Conservation (phyloP, 37 sponge, comb jelly and placozoan genomes). For the Theonella swinhoei region DNA sequence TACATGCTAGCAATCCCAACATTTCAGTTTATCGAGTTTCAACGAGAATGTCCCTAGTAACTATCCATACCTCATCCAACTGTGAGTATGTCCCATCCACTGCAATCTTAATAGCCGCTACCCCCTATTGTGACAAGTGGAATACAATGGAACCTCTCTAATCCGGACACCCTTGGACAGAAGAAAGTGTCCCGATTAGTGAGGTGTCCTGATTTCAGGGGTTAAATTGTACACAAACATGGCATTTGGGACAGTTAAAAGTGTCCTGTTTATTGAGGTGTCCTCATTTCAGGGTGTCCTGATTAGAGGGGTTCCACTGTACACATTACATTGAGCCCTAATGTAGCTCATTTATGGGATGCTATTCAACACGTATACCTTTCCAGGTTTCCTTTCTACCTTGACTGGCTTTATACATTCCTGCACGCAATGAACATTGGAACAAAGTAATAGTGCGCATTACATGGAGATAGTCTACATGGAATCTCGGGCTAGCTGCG, state of each 20-base stretch:
- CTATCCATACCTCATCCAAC: slow-evolving; percentile 55
- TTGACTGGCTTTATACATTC: slow-evolving; percentile 97
- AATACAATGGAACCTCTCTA: no score
- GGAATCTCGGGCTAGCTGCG: neutral
- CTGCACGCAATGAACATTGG: slow-evolving; percentile 20
- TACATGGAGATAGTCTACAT: neutral
- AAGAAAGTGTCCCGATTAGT: no score
- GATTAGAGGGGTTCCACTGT: no score
- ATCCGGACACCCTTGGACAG: no score
- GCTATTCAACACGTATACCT: slow-evolving; percentile 11
- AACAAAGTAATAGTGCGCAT: neutral
- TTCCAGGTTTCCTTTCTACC: slow-evolving; percentile 54
- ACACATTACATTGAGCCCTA: no score
- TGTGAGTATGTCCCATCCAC: slow-evolving; percentile 76
- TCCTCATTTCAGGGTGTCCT: no score
- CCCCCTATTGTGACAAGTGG: slow-evolving; percentile 19
- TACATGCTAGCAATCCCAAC: neutral
- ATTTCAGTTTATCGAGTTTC: neutral
- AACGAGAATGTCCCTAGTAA: neutral
- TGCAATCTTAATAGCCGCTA: slow-evolving; percentile 72
- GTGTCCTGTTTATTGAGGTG: no score
- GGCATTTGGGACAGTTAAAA: no score
- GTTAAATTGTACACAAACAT: no score
- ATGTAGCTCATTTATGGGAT: no score
- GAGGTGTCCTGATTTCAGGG: no score